These are phyloP conservation scores for Callionymus lyra DNA, from an alignment of 2,113 vertebrate species.

Conservation along the genomic window DNA sequence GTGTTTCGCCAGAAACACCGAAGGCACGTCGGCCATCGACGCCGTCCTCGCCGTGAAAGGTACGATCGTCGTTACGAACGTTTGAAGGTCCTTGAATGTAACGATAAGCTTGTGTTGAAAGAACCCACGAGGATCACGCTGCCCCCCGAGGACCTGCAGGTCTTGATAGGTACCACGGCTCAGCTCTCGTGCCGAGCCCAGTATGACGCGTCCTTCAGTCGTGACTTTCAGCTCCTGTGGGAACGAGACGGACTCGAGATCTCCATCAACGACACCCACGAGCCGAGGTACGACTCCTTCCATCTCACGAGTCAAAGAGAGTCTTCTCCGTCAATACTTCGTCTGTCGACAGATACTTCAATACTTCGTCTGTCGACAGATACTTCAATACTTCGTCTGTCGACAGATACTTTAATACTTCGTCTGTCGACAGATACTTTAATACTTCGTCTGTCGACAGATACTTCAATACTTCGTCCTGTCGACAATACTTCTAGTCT, in stretches of 20 bases:
- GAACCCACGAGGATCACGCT: constrained; percentile 78
- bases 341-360: too few relatives aligned
- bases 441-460: constrained; percentile 17
- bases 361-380: constrained; percentile 13
- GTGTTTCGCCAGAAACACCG: constrained; percentile 77
- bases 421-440: too few relatives aligned
- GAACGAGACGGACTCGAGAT: constrained; percentile 74
- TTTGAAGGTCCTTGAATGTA: constrained; percentile 12
- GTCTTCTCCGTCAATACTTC: constrained; percentile 4
- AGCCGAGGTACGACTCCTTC: constrained; percentile 69
- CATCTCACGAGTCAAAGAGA: too few relatives aligned
- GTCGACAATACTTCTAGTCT: too few relatives aligned
- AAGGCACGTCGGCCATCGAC: constrained; percentile 74
- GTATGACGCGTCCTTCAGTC: constrained; percentile 77
- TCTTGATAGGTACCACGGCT: constrained; percentile 69
- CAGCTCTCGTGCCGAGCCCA: constrained; percentile 76
- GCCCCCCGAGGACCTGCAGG: constrained; percentile 69
- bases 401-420: constrained; percentile 53
- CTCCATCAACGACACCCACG: constrained; percentile 67
- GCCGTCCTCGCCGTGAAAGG: constrained; percentile 81
- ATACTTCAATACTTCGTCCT: too few relatives aligned
- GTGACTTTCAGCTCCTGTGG: constrained; percentile 82
- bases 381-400: constrained; percentile 7
- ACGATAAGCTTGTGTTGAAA: constrained; percentile 44
- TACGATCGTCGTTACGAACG: constrained; percentile 39